Base-by-base conservation (phyloP, 92 coral and sea anemone species). In the Phenganax stokvisi region DNA sequence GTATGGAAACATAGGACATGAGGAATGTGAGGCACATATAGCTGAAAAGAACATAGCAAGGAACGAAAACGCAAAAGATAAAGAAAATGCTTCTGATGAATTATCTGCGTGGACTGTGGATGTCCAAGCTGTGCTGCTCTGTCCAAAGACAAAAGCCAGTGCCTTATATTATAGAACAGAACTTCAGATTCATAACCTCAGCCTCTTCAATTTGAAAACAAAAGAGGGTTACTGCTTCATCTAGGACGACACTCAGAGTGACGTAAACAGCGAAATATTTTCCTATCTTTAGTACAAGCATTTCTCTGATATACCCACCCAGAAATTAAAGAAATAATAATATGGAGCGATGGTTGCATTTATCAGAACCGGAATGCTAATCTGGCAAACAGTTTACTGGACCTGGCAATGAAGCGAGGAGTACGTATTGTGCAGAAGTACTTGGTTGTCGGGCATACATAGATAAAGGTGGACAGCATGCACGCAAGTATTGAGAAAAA, bases 401-500 rank as follows among this genome's bases (percentile, higher is more conserved):
- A 80, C 37, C 56, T 80, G 30, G 84, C 84, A 56, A 44, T 65
- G 31, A 72, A 80, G 15, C 51, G 63, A 55, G 74, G 78, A 0
- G 78, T 81, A 51, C 60, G 29, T 16, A 81, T 81, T 70, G 57
- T 69, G 3, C 85, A 70, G 74, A 81, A 81, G 74, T 81, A 81
- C 66, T 62, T 81, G 56, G 74, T 67, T 10, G 85, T 71, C 54
- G 78, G 79, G 6, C 85, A 81, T 67, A 81, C 78, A 12, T 78
- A 69, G 54, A 81, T 81, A 65, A 78, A 81, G 47, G 61, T 57
- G 6, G 85, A 81, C 37, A 51, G 77, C 30, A 67, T 81, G 78
- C 78, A 81, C 31, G 53, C 66, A 11, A 81, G 54, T 4, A 81
- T 81, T 16, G 78, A 70, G 27, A 44, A 55, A 13, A 64, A 67